Percentiles rank a stretch among this genome's conserved stretches.
Evolutionary conservation across 2,113 vertebrate species (phyloP).

Genomic region (Gyps fulvus): DNA sequence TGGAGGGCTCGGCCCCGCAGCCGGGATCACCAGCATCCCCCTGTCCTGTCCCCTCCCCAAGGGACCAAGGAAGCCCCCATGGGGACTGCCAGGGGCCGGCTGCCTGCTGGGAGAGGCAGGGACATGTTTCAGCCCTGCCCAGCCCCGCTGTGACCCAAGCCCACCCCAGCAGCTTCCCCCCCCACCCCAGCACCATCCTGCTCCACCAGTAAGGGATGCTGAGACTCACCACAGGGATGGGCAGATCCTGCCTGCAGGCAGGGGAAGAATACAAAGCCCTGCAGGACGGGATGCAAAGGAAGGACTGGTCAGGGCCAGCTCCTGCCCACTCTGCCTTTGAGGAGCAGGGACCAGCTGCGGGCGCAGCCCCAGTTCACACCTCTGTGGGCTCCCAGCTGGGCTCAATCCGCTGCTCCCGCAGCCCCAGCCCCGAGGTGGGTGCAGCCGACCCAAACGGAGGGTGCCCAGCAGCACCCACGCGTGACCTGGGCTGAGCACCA

Average conservation of each 20-base stretch:
- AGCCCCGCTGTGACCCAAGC: fast-evolving
- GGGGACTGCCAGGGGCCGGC: not conserved
- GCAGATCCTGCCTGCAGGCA: fast-evolving
- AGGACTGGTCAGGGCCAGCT: not conserved
- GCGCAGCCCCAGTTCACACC: not conserved
- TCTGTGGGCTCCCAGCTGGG: not conserved
- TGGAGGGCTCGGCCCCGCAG: not conserved
- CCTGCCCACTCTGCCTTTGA: not conserved
- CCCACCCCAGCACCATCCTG: not conserved
- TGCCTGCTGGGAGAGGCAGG: not conserved
- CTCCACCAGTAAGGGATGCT: not conserved
- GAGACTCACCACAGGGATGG: fast-evolving
- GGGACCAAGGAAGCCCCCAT: fast-evolving
- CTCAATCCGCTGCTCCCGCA: not conserved
- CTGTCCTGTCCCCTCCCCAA: not conserved
- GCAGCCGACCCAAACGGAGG: not conserved
- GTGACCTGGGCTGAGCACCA: not conserved
- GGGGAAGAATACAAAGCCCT: not conserved
- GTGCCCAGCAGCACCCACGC: not conserved
- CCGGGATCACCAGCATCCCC: fast-evolving
- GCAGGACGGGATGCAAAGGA: fast-evolving
- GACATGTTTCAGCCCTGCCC: fast-evolving
- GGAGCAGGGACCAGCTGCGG: not conserved
- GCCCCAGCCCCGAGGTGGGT: not conserved
- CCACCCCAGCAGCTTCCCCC: not conserved